phyloP scores from a whole-genome alignment of 2,797 vertebrate genomes.

The Pteropus rufus region DNA sequence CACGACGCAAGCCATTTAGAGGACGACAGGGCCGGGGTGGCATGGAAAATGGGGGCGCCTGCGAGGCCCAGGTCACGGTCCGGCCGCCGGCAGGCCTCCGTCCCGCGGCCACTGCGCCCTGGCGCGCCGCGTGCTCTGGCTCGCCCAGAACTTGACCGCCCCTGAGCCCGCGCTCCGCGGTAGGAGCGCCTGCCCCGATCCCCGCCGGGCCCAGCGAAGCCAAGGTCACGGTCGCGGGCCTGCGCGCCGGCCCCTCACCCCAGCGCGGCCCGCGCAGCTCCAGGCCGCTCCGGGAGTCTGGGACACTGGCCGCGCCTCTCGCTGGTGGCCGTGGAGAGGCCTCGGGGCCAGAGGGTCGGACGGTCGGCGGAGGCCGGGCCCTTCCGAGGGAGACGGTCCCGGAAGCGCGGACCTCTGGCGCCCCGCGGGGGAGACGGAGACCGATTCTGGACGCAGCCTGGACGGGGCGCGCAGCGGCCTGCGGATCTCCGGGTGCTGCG shows the following conservation, averaged over 20 bases:
- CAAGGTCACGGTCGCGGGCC: background rate
- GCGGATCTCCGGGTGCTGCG: too few species aligned
- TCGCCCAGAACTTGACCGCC: background rate
- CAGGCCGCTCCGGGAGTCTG: background rate
- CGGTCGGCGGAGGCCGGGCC: background rate
- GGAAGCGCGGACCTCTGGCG: background rate
- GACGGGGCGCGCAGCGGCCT: background rate
- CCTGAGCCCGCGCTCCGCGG: background rate
- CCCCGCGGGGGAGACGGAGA: background rate
- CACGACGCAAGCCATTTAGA: background rate
- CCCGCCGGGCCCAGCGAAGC: background rate
- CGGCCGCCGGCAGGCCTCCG: background rate
- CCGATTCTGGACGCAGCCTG: background rate
- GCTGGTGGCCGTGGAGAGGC: background rate
- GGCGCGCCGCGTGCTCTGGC: accelerated
- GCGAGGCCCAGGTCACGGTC: background rate
- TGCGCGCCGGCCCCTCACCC: too few species aligned
- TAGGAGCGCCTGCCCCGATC: background rate
- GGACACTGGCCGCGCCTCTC: background rate
- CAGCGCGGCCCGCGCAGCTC: accelerated
- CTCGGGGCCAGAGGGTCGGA: accelerated
- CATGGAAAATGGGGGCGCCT: background rate
- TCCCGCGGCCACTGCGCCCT: background rate
- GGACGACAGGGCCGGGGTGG: background rate
- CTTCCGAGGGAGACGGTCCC: background rate